These are phyloP conservation scores for Aythya baeri DNA, from an alignment of 2,113 vertebrate species.

Conservation along the genomic window DNA sequence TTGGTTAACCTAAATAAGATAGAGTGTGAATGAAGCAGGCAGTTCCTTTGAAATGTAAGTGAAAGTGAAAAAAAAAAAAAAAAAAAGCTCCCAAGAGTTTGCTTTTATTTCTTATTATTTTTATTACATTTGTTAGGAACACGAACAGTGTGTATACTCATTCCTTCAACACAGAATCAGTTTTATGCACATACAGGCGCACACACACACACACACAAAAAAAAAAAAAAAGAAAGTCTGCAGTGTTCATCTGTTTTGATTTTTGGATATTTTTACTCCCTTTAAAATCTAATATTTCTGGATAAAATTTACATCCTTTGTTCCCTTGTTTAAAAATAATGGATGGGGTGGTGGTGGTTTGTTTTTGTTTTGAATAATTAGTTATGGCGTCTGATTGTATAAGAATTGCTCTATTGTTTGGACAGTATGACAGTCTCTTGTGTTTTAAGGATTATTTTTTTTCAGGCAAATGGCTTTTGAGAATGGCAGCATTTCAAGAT, in stretches of 20 bases:
- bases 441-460: neutral
- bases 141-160: neutral
- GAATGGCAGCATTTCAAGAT: constrained; percentile 53
- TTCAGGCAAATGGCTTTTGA: constrained; percentile 38
- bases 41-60: constrained; percentile 30
- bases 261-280: constrained; percentile 59
- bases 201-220: neutral
- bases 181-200: neutral
- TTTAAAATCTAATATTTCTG: constrained; percentile 61
- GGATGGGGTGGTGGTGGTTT: neutral
- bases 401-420: constrained; percentile 67
- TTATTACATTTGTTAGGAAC: constrained; percentile 5
- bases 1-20: constrained; percentile 48
- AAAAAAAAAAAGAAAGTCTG: neutral
- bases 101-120: constrained; percentile 54
- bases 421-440: constrained; percentile 37
- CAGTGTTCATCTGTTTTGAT: constrained; percentile 20
- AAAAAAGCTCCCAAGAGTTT: neutral
- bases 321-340: constrained; percentile 53
- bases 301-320: constrained; percentile 59
- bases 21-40: neutral
- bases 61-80: constrained; percentile 3
- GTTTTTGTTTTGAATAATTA: constrained; percentile 63
- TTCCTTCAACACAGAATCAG: constrained; percentile 25
- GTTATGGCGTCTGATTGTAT: constrained; percentile 60